Evolutionary conservation across 2,113 vertebrate species (phyloP), one percentile per base, ranked within the genome.

Genomic region (Panthera tigris): DNA sequence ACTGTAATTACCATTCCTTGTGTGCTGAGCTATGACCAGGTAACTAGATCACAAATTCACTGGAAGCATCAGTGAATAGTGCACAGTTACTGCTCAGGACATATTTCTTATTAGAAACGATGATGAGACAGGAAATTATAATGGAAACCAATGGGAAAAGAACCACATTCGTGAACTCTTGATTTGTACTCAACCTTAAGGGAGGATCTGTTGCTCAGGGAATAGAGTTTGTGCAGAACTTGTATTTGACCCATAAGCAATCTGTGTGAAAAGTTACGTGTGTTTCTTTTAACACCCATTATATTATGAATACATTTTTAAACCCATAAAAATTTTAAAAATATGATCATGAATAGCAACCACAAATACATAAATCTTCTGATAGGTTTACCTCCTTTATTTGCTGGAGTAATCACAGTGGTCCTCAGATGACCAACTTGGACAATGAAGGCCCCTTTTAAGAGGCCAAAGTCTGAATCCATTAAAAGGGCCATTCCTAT

Each of bases 291-390:
- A 87, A 74, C 7, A 41, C 13, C 9, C n/a, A 36, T 68, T 81
- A 36, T 78, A 36, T 74, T 78, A 82, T 36, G 63, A 96, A 55
- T n/a, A 36, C 88, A 88, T 79, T 90, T 88, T 68, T 91, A 89
- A 85, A 52, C 25, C 33, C 41, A 45, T 57, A 87, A 89, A 90
- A 96, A 74, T 63, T 69, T 89, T 85, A 15, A 91, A 91, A 96
- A 68, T 55, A 36, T 79, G 23, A 73, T 73, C 45, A 50, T 79
- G 63, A 89, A 7, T 41, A 85, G 76, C 52, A 41, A 45, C 55
- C 87, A 50, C 25, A 96, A 82, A 87, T 48, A 50, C 6, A 55
- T 61, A 81, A 50, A 78, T 65, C 39, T 95, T 89, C 63, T 57
- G 36, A 65, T 81, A 25, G 61, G 19, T 73, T 74, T 93, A 36